These are phyloP conservation scores for Sarcophaga variegata DNA, from an alignment of 2,888 invertebrate species.

Conservation along the genomic window DNA sequence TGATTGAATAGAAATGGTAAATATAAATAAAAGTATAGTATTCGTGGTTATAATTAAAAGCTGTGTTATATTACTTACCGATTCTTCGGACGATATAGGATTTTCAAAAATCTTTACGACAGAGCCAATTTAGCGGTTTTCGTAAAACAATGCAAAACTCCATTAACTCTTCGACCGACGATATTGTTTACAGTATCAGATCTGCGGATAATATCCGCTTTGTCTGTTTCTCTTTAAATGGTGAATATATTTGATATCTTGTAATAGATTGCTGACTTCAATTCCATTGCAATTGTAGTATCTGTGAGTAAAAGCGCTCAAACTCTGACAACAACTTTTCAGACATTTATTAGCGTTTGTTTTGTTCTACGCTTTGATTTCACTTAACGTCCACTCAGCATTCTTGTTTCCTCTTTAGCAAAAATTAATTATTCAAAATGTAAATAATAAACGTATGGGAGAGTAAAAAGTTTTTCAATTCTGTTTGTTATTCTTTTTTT, in stretches of 20 bases:
- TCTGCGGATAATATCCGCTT: not conserved
- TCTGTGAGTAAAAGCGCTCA: conserved; percentile 3
- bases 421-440: not conserved
- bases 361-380: conserved; percentile 26
- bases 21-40: too few relatives aligned
- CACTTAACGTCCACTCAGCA: conserved; percentile 63
- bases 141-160: not conserved
- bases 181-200: not conserved
- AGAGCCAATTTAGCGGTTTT: not conserved
- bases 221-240: not conserved
- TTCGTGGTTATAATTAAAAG: too few relatives aligned
- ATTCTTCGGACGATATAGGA: not conserved
- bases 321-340: too few relatives aligned
- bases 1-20: too few relatives aligned
- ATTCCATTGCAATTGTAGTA: conserved; percentile 28
- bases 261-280: not conserved
- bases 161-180: not conserved
- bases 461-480: conserved; percentile 6
- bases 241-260: not conserved
- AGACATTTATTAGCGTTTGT: not conserved
- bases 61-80: not conserved
- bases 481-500: conserved; percentile 9
- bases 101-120: not conserved
- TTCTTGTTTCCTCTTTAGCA: conserved; percentile 58
- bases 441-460: not conserved